Evolutionary conservation across 2,888 invertebrate species (phyloP).

Genomic region (Eugnorisma glareosa): DNA sequence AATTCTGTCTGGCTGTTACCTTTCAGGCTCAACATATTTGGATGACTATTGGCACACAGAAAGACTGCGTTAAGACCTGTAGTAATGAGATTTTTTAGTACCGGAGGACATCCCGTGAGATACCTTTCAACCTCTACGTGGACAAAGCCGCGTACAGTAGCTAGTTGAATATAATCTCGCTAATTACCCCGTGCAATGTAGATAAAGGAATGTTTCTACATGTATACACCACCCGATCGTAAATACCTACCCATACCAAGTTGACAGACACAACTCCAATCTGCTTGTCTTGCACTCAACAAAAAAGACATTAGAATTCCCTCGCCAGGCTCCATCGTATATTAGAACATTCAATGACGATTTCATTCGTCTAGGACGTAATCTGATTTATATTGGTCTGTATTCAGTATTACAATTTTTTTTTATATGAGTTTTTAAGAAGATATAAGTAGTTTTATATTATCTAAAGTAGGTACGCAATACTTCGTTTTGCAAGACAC

Average conservation of each 20-base stretch:
- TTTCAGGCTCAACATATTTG: too few species aligned
- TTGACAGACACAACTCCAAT: slow-evolving; percentile 52
- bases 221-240: not conserved
- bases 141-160: not conserved
- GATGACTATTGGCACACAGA: not conserved
- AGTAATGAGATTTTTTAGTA: not conserved
- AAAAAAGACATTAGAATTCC: slow-evolving; percentile 64
- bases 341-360: slow-evolving; percentile 38
- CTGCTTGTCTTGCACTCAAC: slow-evolving; percentile 40
- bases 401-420: slow-evolving; percentile 17
- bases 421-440: slow-evolving; percentile 11
- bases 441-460: not conserved
- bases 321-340: slow-evolving; percentile 15
- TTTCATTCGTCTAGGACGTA: slow-evolving; percentile 43
- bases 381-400: slow-evolving; percentile 48
- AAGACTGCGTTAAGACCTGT: not conserved
- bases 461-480: not conserved
- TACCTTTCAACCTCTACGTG: not conserved
- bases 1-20: too few species aligned
- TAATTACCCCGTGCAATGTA: not conserved
- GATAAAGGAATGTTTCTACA: not conserved
- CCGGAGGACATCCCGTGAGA: not conserved
- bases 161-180: not conserved
- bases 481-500: not conserved
- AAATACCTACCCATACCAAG: not conserved